A percentile compares a stretch with the other conserved stretches of the same genome.
Evolutionary conservation across 2,797 vertebrate species (phyloP).

Genomic region (Hozukius guyotensis): DNA sequence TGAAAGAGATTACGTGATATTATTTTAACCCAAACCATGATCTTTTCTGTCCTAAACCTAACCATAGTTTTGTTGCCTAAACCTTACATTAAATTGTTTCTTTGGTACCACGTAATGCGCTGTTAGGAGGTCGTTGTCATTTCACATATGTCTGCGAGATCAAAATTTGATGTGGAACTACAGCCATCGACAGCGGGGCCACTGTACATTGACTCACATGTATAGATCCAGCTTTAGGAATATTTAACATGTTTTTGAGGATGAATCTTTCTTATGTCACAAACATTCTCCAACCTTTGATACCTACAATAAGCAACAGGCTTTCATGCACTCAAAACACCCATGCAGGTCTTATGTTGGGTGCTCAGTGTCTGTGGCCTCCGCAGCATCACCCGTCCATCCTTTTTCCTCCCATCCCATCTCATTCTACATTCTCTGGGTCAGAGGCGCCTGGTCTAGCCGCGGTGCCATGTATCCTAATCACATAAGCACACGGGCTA

Average conservation of each 20-base stretch:
- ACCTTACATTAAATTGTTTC: not conserved
- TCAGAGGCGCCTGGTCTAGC: conserved; percentile 81
- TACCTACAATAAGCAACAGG: not conserved
- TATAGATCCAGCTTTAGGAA: not conserved
- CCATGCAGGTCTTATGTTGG: conserved; percentile 8
- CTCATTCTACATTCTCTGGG: conserved; percentile 71
- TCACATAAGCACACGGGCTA: conserved; percentile 85
- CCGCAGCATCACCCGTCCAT: conserved; percentile 57
- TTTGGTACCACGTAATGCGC: not conserved
- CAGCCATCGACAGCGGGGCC: not conserved
- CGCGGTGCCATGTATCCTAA: conserved; percentile 85
- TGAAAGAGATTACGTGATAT: not conserved
- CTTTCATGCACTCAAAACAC: conserved; percentile 5
- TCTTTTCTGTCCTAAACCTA: not conserved
- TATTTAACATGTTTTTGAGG: not conserved
- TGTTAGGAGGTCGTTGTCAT: not conserved
- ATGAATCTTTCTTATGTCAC: not conserved
- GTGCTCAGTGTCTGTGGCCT: conserved; percentile 4
- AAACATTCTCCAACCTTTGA: not conserved
- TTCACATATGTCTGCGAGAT: not conserved
- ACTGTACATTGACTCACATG: not conserved
- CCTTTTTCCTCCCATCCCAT: conserved; percentile 56
- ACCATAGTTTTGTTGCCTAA: not conserved
- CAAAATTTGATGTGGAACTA: not conserved
- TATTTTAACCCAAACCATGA: too few relatives aligned